Conservation (phyloP, 2,113 vertebrate genomes). For the Dasyurus viverrinus region DNA sequence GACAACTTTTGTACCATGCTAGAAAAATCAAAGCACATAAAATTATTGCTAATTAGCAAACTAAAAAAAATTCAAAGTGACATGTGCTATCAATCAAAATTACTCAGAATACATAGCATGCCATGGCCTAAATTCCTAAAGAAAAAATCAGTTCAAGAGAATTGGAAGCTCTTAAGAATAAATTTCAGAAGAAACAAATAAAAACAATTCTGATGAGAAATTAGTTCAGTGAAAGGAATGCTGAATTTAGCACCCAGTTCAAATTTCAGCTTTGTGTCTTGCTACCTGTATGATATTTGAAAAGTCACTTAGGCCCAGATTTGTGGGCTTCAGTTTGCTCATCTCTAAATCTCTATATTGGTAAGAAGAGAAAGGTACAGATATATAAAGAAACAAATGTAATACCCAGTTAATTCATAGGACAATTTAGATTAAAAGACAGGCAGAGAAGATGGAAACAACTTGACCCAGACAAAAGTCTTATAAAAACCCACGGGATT, state of each 20-base stretch:
- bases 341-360: neutral
- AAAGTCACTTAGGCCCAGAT: neutral
- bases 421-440: neutral
- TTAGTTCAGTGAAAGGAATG: neutral
- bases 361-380: neutral
- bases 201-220: neutral
- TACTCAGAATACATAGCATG: neutral
- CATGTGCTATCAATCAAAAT: neutral
- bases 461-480: neutral
- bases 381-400: neutral
- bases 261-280: neutral
- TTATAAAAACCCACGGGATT: neutral
- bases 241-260: neutral
- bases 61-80: neutral
- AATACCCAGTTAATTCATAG: neutral
- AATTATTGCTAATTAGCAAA: neutral
- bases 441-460: neutral
- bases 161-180: neutral
- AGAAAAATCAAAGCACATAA: neutral
- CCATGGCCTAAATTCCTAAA: neutral
- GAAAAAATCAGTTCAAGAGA: neutral
- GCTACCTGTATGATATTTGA: neutral
- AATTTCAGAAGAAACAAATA: neutral
- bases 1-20: neutral
- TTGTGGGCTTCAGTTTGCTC: neutral